phyloP scores from a whole-genome alignment of 1,140 invertebrate genomes.

The Drosophila bifasciata region DNA sequence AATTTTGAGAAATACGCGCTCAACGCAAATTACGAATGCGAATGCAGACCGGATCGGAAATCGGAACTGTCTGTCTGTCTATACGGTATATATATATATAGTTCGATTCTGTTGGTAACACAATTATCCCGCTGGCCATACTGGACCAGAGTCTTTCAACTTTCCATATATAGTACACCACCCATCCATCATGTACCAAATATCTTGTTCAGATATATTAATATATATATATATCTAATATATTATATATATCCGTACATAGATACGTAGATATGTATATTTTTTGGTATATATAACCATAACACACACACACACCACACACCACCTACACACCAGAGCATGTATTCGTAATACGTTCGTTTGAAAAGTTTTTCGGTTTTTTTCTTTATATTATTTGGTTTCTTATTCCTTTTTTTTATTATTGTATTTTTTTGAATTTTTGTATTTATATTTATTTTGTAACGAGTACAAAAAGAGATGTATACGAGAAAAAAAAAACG shows the following conservation, averaged over 20 bases:
- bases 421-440: conserved; percentile 26
- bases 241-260: conserved; percentile 27
- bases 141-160: conserved; percentile 12
- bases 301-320: conserved; percentile 53
- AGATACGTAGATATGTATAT: conserved; percentile 8
- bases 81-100: conserved; percentile 43
- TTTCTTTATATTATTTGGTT: no score
- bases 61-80: conserved; percentile 30
- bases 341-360: conserved; percentile 41
- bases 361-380: conserved; percentile 51
- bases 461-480: conserved; percentile 41
- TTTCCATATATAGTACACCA: conserved; percentile 32
- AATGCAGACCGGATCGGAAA: conserved; percentile 30
- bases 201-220: conserved; percentile 35
- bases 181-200: conserved; percentile 9
- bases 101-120: conserved; percentile 23
- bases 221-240: conserved; percentile 28
- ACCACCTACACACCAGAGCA: neutral
- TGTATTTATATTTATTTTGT: conserved; percentile 35
- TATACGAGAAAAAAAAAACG: conserved; percentile 12
- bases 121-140: conserved; percentile 23
- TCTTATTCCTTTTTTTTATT: conserved; percentile 32
- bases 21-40: conserved; percentile 11
- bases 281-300: conserved; percentile 47
- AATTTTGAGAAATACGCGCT: conserved; percentile 54